Percentiles rank a stretch among this genome's conserved stretches.
phyloP scores from a whole-genome alignment of 2,113 vertebrate genomes.

The Ranitomeya variabilis region DNA sequence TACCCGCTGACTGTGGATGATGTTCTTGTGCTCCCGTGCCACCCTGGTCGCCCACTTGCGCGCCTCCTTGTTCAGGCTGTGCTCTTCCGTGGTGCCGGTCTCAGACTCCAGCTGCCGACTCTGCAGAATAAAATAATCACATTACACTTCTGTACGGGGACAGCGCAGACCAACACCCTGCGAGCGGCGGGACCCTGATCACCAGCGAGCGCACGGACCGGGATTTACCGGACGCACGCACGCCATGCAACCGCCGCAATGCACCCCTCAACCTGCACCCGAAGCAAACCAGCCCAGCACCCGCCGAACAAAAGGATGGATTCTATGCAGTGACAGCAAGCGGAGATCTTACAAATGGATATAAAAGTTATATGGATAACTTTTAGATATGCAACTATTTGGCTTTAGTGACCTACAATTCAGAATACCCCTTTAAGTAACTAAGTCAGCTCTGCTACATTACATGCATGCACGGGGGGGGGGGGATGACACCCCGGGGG shows the following conservation, averaged over 20 bases:
- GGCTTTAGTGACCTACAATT: background rate
- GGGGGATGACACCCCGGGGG: too few relatives aligned
- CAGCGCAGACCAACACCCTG: too few relatives aligned
- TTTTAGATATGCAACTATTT: background rate
- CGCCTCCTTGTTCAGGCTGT: slow-evolving; percentile 98
- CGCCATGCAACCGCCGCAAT: background rate
- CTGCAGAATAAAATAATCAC: slow-evolving; percentile 68
- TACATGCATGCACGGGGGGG: background rate
- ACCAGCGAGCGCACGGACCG: background rate
- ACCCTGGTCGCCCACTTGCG: slow-evolving; percentile 94
- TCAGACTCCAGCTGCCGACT: slow-evolving; percentile 94
- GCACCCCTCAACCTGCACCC: background rate
- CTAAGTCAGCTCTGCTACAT: background rate
- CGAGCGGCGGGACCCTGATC: background rate
- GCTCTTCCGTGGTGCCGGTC: slow-evolving; percentile 93
- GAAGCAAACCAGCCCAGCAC: too few relatives aligned
- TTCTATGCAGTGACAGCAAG: background rate
- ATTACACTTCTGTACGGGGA: background rate
- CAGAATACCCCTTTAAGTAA: background rate
- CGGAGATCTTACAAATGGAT: background rate
- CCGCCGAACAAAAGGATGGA: background rate
- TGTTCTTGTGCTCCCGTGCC: slow-evolving; percentile 94
- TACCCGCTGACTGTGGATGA: slow-evolving; percentile 91
- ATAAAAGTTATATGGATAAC: too few relatives aligned
- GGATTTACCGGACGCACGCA: background rate